Evolutionary conservation across 1,140 invertebrate species (phyloP).

Genomic region (Drosophila sucinea): DNA sequence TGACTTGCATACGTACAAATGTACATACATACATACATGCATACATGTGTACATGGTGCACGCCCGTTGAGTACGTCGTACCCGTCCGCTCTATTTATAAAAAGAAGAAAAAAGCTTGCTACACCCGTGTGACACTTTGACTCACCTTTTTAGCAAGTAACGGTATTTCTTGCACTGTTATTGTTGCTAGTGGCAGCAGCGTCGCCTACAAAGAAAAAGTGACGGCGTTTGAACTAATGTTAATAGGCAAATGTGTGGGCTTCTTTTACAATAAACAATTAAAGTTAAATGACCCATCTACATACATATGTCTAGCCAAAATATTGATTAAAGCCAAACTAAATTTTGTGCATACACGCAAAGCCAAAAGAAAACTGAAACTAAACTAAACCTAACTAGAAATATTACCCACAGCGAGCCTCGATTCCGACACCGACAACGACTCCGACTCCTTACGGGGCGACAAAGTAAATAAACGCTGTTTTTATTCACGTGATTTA

Average conservation of each 20-base stretch:
- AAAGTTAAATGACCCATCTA: constrained; percentile 66
- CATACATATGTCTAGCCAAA: constrained; percentile 35
- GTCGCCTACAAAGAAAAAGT: constrained; percentile 37
- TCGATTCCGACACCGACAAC: constrained; percentile 19
- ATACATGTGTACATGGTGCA: constrained; percentile 8
- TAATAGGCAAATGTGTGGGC: constrained; percentile 30
- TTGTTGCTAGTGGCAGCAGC: constrained; percentile 22
- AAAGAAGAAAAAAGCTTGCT: constrained; percentile 47
- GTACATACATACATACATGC: too few relatives aligned
- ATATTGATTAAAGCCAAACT: constrained; percentile 69
- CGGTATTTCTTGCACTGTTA: constrained; percentile 25
- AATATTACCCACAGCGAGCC: constrained; percentile 47
- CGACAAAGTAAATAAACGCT: constrained; percentile 67
- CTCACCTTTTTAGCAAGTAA: constrained; percentile 59
- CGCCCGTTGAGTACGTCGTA: constrained; percentile 3
- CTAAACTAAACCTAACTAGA: constrained; percentile 22
- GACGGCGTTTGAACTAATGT: neutral
- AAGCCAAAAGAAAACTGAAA: constrained; percentile 21
- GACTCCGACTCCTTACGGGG: constrained; percentile 16
- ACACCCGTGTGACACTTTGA: constrained; percentile 45
- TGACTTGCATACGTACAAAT: constrained; percentile 37
- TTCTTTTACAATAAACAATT: constrained; percentile 55
- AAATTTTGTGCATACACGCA: constrained; percentile 62
- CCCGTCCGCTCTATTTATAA: constrained; percentile 63
- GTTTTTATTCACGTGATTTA: constrained; percentile 70